Evolutionary conservation across 2,113 vertebrate species (phyloP).

Genomic region (Gymnobelideus leadbeateri): DNA sequence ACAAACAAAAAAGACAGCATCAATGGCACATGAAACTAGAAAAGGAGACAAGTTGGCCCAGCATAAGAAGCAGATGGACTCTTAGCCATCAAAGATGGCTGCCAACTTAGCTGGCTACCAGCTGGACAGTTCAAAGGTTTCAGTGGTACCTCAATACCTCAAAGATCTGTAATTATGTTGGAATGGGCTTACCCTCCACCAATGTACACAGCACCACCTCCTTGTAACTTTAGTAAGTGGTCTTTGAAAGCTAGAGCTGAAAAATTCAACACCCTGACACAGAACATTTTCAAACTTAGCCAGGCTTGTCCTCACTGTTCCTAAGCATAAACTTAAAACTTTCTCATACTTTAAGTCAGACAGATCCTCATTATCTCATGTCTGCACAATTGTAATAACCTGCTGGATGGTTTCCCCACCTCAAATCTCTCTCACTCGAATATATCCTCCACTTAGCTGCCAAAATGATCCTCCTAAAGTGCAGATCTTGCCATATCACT

Average conservation of each 20-base stretch:
- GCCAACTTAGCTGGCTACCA: not conserved
- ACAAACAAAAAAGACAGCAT: not conserved
- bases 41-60: not conserved
- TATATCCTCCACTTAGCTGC: not conserved
- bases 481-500: not conserved
- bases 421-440: not conserved
- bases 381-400: not conserved
- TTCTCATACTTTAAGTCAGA: not conserved
- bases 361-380: not conserved
- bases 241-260: not conserved
- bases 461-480: not conserved
- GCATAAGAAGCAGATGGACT: not conserved
- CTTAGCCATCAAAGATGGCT: not conserved
- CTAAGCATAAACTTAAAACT: not conserved
- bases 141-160: not conserved
- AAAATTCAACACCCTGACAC: not conserved
- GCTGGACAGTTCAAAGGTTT: not conserved
- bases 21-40: not conserved
- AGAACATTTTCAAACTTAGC: not conserved
- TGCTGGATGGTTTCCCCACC: not conserved
- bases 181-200: not conserved
- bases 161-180: not conserved
- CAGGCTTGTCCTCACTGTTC: not conserved
- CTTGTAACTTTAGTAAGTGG: not conserved
- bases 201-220: not conserved